phyloP scores from a whole-genome alignment of 2,113 vertebrate genomes.

The Melozone crissalis region DNA sequence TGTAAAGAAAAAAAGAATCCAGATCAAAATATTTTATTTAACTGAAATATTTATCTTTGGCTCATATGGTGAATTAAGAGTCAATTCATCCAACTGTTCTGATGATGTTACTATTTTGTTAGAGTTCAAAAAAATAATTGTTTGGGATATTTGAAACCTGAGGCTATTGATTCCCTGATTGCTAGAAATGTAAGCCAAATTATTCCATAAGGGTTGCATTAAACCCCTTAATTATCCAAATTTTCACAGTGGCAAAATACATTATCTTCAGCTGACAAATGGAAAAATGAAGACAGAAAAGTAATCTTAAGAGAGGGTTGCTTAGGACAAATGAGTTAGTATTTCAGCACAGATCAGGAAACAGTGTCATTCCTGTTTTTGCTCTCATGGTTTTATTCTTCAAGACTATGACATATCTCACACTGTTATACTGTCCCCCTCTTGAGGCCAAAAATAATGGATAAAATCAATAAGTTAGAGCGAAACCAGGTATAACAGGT shows the following conservation, averaged over 20 bases:
- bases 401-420: not conserved
- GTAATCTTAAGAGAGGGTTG: not conserved
- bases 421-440: not conserved
- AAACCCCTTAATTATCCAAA: slow-evolving; percentile 8
- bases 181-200: not conserved
- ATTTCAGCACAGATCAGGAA: not conserved
- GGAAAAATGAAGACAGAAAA: not conserved
- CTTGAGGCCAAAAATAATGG: not conserved
- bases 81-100: not conserved
- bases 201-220: not conserved
- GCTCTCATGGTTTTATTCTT: not conserved
- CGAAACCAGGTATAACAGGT: not conserved
- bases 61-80: not conserved
- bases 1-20: not conserved
- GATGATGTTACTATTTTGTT: not conserved
- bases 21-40: not conserved
- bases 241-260: not conserved
- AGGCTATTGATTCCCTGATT: not conserved
- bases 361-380: not conserved
- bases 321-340: not conserved
- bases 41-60: not conserved
- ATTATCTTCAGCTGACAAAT: not conserved
- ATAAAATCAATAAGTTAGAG: not conserved
- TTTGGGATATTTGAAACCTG: not conserved
- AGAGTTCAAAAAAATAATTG: not conserved